Evolutionary conservation across 2,888 invertebrate genomes (phyloP).

Genomic region (Drosophila parthenogenetica): DNA sequence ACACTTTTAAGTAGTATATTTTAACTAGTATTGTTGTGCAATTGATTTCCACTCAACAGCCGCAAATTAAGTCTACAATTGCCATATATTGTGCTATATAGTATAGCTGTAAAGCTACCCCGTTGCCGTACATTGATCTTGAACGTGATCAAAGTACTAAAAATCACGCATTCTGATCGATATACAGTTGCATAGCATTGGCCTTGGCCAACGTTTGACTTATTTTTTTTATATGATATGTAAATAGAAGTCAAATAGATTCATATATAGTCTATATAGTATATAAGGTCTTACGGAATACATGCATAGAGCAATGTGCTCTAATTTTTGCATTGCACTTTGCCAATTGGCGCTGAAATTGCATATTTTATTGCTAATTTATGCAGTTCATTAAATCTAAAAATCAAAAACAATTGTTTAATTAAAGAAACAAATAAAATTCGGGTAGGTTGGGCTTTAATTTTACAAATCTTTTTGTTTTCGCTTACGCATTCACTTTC

Average conservation of each 20-base stretch:
- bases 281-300: slow-evolving; percentile 5
- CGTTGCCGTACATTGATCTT: slow-evolving; percentile 38
- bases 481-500: neutral
- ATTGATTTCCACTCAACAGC: slow-evolving; percentile 24
- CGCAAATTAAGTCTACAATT: slow-evolving; percentile 12
- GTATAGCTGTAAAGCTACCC: neutral
- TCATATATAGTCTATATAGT: neutral
- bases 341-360: slow-evolving; percentile 13
- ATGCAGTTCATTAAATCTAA: neutral
- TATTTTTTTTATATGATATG: slow-evolving; percentile 20
- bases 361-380: slow-evolving; percentile 38
- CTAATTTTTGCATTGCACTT: slow-evolving; percentile 15
- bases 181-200: slow-evolving; percentile 27
- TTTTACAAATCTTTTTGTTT: too few relatives aligned
- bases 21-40: slow-evolving; percentile 33
- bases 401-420: slow-evolving; percentile 2
- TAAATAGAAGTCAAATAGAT: slow-evolving; percentile 22
- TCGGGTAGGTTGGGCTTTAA: too few relatives aligned
- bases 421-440: neutral
- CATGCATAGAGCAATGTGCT: slow-evolving; percentile 8
- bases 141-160: slow-evolving; percentile 44
- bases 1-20: neutral
- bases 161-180: slow-evolving; percentile 58
- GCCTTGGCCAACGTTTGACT: slow-evolving; percentile 55
- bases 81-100: slow-evolving; percentile 11